Evolutionary conservation across 1,140 invertebrate species (phyloP).

Genomic region (Drosophila virilis): DNA sequence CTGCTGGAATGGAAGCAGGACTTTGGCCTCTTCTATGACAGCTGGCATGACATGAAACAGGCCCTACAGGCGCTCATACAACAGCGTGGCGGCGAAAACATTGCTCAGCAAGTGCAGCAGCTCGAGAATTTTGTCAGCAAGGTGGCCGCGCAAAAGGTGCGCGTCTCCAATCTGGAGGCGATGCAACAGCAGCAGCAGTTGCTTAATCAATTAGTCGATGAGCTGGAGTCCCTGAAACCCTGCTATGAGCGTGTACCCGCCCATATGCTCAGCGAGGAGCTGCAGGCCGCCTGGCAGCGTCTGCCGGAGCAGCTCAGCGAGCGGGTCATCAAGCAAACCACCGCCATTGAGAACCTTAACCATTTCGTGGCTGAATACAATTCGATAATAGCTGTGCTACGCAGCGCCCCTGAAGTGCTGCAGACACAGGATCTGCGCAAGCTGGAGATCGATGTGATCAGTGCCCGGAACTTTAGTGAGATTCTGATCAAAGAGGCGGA

Average conservation of each 20-base stretch:
- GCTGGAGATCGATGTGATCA: constrained; percentile 82
- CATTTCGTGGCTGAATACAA: constrained; percentile 81
- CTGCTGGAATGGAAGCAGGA: constrained; percentile 79
- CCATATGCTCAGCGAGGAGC: constrained; percentile 53
- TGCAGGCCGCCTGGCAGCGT: constrained; percentile 67
- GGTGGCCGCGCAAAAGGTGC: constrained; percentile 85
- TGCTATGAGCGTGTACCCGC: constrained; percentile 80
- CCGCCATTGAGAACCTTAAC: constrained; percentile 81
- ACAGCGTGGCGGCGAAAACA: constrained; percentile 73
- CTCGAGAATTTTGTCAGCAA: constrained; percentile 81
- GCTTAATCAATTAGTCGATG: constrained; percentile 79
- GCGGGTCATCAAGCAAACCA: constrained; percentile 80
- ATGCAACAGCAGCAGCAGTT: constrained; percentile 84
- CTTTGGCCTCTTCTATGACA: constrained; percentile 79
- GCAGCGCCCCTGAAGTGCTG: constrained; percentile 54
- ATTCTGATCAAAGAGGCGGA: constrained; percentile 82
- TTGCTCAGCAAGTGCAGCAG: constrained; percentile 43
- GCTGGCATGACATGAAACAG: constrained; percentile 83
- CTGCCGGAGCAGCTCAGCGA: constrained; percentile 73
- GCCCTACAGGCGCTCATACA: constrained; percentile 71
- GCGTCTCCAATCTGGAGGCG: constrained; percentile 84
- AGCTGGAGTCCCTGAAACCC: constrained; percentile 83
- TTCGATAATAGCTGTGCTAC: constrained; percentile 67
- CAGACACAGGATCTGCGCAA: constrained; percentile 69
- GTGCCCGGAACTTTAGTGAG: constrained; percentile 80